Conservation (phyloP, 64 coral and sea anemone species). For the Anthopleura sola region DNA sequence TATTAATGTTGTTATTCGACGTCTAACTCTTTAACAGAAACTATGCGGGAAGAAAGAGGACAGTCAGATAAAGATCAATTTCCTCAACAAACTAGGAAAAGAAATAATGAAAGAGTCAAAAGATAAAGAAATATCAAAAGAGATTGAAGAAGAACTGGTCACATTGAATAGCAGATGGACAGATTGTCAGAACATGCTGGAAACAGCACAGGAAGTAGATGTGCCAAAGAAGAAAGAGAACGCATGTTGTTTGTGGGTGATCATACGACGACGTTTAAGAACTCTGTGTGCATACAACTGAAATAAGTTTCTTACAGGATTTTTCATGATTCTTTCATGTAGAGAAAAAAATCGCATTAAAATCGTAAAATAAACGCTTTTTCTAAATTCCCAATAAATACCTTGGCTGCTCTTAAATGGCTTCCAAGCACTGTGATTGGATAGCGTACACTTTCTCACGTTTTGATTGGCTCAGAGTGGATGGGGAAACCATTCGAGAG, state of each 20-base stretch:
- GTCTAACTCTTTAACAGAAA: not conserved
- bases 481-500: no score
- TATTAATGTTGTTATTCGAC: no score
- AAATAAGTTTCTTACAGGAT: not conserved
- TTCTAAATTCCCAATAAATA: no score
- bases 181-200: conserved; percentile 17
- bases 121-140: not conserved
- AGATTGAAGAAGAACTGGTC: conserved; percentile 15
- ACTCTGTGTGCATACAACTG: not conserved
- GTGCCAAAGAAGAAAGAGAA: not conserved
- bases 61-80: conserved; percentile 26
- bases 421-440: no score
- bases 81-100: conserved; percentile 32
- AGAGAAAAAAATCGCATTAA: not conserved
- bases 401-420: no score
- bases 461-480: no score
- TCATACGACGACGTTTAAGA: not conserved
- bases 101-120: conserved; percentile 20
- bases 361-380: not conserved
- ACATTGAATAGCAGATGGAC: conserved; percentile 37
- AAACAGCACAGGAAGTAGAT: not conserved
- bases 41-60: conserved; percentile 10
- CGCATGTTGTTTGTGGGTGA: not conserved
- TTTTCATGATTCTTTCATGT: not conserved
- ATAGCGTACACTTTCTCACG: no score